phyloP scores from a whole-genome alignment of 2,888 invertebrate species.

The Blastobasis lacticolella region DNA sequence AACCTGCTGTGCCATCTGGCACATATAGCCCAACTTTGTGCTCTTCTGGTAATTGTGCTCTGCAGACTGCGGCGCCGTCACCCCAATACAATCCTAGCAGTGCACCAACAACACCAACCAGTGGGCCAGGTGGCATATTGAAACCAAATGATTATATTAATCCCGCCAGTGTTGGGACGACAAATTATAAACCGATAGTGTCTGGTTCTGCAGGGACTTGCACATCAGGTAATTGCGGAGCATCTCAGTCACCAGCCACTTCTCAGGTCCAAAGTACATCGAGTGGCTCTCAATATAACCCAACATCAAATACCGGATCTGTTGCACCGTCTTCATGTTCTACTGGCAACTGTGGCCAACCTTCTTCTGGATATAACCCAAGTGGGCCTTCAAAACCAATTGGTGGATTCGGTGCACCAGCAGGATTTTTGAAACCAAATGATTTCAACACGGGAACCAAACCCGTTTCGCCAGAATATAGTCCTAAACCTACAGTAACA shows the following conservation, averaged over 20 bases:
- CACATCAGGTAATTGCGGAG: too few species aligned
- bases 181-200: background rate
- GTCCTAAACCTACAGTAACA: slow-evolving; percentile 11
- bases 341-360: slow-evolving; percentile 10
- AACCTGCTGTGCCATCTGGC: slow-evolving; percentile 2
- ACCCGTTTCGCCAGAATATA: slow-evolving; percentile 1
- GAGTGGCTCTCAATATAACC: slow-evolving; percentile 2
- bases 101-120: slow-evolving; percentile 4
- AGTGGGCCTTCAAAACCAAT: slow-evolving; percentile 13
- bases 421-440: slow-evolving; percentile 42
- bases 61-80: background rate
- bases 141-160: slow-evolving; percentile 15
- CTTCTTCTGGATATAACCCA: slow-evolving; percentile 1
- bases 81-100: background rate
- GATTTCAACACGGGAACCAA: slow-evolving; percentile 19
- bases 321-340: slow-evolving; percentile 3
- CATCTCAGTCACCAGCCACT: background rate
- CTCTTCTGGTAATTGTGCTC: slow-evolving; percentile 3
- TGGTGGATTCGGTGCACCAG: slow-evolving; percentile 38
- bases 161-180: background rate
- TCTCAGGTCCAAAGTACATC: background rate
- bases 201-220: background rate
- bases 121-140: slow-evolving; percentile 12
- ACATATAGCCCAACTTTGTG: background rate
- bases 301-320: background rate